Base-by-base conservation (phyloP, 1,140 invertebrate genomes). In the Cyphomyrmex costatus region DNA sequence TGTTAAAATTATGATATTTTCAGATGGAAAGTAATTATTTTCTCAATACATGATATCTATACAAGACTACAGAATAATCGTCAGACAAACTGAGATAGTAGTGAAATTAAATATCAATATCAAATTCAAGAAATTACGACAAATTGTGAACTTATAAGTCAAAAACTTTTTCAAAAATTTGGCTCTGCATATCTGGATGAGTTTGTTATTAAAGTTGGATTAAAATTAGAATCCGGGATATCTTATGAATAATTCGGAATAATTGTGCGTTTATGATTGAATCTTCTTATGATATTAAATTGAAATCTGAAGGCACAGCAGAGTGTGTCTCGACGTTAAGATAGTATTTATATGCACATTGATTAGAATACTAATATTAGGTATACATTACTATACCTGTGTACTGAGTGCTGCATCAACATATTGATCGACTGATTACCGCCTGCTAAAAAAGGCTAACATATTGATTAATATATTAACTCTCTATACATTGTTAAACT, bases 81-180 rank as follows among this genome's bases (percentile, higher is more conserved):
- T 27, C 7, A 49, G 5, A 3, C 5, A n/a, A 6, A 71, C 21
- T 51, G 16, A 33, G 53, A 10, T 27, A 73, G 56, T 6, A n/a
- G 3, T 56, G 19, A 73, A 33, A 73, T 73, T 21, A 2, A 73
- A 73, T 53, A 51, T 51, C 24, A 73, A 73, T 56, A 73, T 49
- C 3, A 73, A 27, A 30, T 73, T 30, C 30, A 30, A 71, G 14
- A 51, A 51, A 14, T 42, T 68, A 24, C 0, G 21, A 70, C 36
- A 21, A 21, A 16, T 16, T 4, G 30, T 33, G 1, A 65, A 36
- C 3, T 65, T 65, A 42, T 42, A 42, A 19, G 27, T 61, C 60
- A 0, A 66, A 65, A 66, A 61, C 58, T 36, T 66, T 66, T 21
- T 66, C 33, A 8, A 68, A 46, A 12, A 16, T 42, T 42, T 1